These are phyloP conservation scores for Artemia franciscana DNA, from an alignment of 1,140 invertebrate genomes.

Conservation along the genomic window DNA sequence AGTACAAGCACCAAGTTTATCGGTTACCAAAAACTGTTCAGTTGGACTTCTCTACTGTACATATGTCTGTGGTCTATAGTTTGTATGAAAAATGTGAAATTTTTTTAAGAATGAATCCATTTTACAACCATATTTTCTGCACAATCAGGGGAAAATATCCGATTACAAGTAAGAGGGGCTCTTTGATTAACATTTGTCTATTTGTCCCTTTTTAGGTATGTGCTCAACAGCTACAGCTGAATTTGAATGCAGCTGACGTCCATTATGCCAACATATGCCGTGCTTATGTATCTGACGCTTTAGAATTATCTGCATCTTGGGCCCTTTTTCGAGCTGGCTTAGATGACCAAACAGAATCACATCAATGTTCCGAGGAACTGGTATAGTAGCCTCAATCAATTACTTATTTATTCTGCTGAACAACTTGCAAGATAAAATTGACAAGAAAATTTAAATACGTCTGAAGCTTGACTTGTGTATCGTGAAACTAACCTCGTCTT, in stretches of 20 bases:
- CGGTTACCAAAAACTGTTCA: background rate
- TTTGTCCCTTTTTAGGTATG: background rate
- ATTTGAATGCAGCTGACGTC: constrained; percentile 28
- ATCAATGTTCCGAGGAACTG: background rate
- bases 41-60: background rate
- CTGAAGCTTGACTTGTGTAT: background rate
- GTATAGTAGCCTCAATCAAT: background rate
- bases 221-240: background rate
- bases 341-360: background rate
- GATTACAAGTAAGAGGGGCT: background rate
- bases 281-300: constrained; percentile 64
- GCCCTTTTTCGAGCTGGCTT: constrained; percentile 19
- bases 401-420: no score
- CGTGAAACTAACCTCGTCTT: background rate
- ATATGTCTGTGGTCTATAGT: background rate
- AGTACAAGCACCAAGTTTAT: background rate
- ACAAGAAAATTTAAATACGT: background rate
- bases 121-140: no score
- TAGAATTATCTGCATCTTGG: constrained; percentile 69
- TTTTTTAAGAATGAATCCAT: no score
- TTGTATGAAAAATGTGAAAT: background rate
- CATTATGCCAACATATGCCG: constrained; percentile 79
- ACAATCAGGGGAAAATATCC: no score
- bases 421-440: no score
- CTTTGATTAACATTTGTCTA: no score